These are phyloP conservation scores for Iphiclides podalirius DNA, from an alignment of 2,888 invertebrate species.

Conservation along the genomic window DNA sequence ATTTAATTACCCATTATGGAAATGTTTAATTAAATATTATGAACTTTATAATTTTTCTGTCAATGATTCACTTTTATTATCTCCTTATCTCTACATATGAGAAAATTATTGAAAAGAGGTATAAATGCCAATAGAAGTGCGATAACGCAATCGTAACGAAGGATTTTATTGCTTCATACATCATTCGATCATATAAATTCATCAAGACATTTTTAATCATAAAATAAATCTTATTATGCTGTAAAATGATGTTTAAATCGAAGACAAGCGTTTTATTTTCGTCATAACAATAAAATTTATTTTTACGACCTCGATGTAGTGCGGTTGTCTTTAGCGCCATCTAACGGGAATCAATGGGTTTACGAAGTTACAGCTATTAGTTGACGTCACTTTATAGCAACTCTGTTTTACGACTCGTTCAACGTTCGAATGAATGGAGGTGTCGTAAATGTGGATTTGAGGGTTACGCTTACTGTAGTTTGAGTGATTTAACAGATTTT, in stretches of 20 bases:
- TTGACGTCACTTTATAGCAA: slow-evolving; percentile 57
- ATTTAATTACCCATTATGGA: slow-evolving; percentile 14
- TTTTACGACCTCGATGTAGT: slow-evolving; percentile 66
- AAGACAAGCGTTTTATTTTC: slow-evolving; percentile 80
- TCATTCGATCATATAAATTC: slow-evolving; percentile 76
- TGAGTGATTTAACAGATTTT: slow-evolving; percentile 18
- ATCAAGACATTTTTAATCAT: slow-evolving; percentile 80
- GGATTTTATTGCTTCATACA: slow-evolving; percentile 76
- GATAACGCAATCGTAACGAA: slow-evolving; percentile 70
- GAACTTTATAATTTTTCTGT: slow-evolving; percentile 19
- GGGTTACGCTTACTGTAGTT: slow-evolving; percentile 20
- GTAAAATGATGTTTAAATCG: slow-evolving; percentile 79
- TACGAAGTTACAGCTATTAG: slow-evolving; percentile 42
- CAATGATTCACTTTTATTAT: slow-evolving; percentile 28
- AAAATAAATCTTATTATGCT: slow-evolving; percentile 80
- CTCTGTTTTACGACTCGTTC: slow-evolving; percentile 57
- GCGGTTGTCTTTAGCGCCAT: slow-evolving; percentile 59
- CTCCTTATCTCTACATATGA: slow-evolving; percentile 37
- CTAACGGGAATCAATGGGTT: slow-evolving; percentile 50
- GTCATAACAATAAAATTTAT: slow-evolving; percentile 80
- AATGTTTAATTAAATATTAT: slow-evolving; percentile 25
- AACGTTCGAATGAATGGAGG: slow-evolving; percentile 59
- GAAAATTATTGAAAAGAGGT: slow-evolving; percentile 55
- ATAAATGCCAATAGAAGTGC: slow-evolving; percentile 69
- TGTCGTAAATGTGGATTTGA: slow-evolving; percentile 59